Evolutionary conservation across 2,888 invertebrate genomes (phyloP), one percentile per base, ranked within the genome.

Genomic region (Unio pictorum): DNA sequence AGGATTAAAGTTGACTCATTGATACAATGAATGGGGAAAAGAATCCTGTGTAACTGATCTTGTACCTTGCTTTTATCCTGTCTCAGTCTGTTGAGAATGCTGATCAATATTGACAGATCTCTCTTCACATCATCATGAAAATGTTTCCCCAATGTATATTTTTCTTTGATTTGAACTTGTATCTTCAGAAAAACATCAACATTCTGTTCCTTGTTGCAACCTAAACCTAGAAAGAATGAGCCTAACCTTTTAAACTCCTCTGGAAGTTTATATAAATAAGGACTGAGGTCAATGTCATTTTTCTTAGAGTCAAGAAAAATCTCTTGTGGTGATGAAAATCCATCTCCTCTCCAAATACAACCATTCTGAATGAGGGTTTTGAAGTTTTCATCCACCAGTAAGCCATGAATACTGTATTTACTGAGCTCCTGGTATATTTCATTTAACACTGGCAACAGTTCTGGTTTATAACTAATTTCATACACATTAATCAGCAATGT

Each of bases 191-290:
- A 59, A 57, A 67, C 23, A 1, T 64, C 61, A 11, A 61, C 45
- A 55, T n/a, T 62, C 57, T 73, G 72, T n/a, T 58, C 26, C 6
- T 58, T 28, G 23, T 64, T 45, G 45, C 77, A 75, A 4, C 70
- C 69, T 56, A 71, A 54, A 0, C 30, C 26, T 59, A 30, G 55
- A 30, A 72, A 73, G 34, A 77, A 77, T 3, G 55, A 18, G 55
- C 59, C 55, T n/a, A 73, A 28, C 7, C 59, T 55, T 15, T 28
- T 4, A 15, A 77, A 64, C 26, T 74, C 74, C 23, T 28, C 1
- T 23, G 75, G 77, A 60, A 77, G 67, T 45, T 59, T 55, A 55
- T 66, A 69, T 28, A 77, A 30, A 56, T 68, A 77, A 28, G 77
- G 77, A 23, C 67, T 28, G 7, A 77, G 56, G 45, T 57, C 58